Evolutionary conservation across 2,113 vertebrate species (phyloP), one percentile per base, ranked within the genome.

Genomic region (Fregetta grallaria): DNA sequence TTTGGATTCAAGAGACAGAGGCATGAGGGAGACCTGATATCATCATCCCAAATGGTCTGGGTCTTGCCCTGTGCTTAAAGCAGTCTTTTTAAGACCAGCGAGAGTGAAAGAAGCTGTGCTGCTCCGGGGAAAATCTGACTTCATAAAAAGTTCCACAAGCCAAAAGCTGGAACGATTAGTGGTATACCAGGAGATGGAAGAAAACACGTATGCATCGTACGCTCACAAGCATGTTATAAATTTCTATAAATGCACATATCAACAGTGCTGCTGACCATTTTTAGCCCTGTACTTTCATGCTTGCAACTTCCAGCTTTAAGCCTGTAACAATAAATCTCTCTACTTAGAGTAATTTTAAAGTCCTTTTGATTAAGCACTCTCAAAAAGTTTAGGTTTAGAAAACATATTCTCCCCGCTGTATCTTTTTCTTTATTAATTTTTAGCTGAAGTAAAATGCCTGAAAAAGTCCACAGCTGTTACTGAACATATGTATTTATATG

Each of bases 121-220:
- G n/a, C 34, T 88, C 45, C 25, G 7, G 42, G 77, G 72, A 93
- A 93, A 89, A 83, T 70, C n/a, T 91, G 91, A 93, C 91, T 81
- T 89, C n/a, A 73, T 77, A 17, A 65, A 16, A 74, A 63, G 30
- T 42, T 74, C 61, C 68, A 80, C 23, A 40, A 87, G 61, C 21
- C 11, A 8, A 53, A 95, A 90, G 23, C 17, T 82, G 32, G 18
- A 94, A 68, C 1, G 2, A 26, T 67, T 59, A 87, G 34, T 32
- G 19, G 26, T 49, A n/a, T 56, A 62, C 30, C 15, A 15, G 30
- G 49, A 79, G 16, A 14, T 52, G n/a, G 40, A 93, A 76, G 49
- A 89, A 86, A 94, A 88, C 0, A 0, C 6, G 0, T 45, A 52
- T 16, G 6, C 5, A 1, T 42, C 8, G 27, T 56, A 59, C 0